Evolutionary conservation across 2,888 invertebrate species (phyloP).

Genomic region (Eupithecia subumbrata): DNA sequence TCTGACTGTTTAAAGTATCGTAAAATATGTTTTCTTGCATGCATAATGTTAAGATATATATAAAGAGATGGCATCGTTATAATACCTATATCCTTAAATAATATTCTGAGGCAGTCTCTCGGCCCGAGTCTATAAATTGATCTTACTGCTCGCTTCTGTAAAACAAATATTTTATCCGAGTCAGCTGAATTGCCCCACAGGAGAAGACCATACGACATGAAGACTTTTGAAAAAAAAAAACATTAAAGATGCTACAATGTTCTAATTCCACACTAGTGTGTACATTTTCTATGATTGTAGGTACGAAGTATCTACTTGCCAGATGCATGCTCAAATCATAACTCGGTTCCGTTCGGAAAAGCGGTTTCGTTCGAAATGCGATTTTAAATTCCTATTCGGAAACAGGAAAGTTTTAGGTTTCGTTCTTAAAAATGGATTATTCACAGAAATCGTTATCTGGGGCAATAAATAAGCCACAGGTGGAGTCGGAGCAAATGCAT

Average conservation of each 20-base stretch:
- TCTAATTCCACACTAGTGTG: neutral
- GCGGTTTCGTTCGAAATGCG: neutral
- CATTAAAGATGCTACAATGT: neutral
- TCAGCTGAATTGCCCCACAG: too few relatives aligned
- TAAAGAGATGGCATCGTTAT: too few relatives aligned
- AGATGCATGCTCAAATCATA: neutral
- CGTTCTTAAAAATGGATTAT: constrained; percentile 52
- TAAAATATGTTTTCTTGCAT: too few relatives aligned
- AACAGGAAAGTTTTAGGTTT: constrained; percentile 37
- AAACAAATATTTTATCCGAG: too few relatives aligned
- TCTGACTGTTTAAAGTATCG: too few relatives aligned
- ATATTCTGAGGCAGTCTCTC: too few relatives aligned
- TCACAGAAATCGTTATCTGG: constrained; percentile 50
- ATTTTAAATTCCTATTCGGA: constrained; percentile 11
- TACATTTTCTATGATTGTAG: neutral
- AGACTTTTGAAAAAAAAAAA: neutral
- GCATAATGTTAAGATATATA: too few relatives aligned
- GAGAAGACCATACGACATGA: too few relatives aligned
- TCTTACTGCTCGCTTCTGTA: too few relatives aligned
- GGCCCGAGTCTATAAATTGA: too few relatives aligned
- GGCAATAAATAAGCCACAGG: constrained; percentile 67
- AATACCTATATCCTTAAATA: too few relatives aligned
- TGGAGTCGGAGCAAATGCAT: constrained; percentile 62
- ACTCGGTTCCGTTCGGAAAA: neutral
- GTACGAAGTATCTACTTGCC: neutral